Conservation (phyloP, 2,888 invertebrate species). For the Dorcus hopei region DNA sequence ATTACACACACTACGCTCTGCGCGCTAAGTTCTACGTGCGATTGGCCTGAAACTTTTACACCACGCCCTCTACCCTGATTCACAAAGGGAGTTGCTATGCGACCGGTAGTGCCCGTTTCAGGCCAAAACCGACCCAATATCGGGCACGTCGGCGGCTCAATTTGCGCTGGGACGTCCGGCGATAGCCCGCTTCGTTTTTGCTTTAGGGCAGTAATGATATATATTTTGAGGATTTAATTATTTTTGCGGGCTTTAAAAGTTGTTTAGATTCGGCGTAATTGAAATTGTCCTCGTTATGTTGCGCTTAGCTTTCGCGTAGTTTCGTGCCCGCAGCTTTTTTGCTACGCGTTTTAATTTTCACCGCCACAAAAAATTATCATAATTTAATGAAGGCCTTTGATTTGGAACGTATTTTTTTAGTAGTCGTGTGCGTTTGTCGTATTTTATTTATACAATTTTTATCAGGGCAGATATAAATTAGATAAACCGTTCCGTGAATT, state of each 20-base stretch:
- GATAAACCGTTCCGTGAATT: no score
- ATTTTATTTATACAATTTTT: no score
- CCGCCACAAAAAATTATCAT: no score
- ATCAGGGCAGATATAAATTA: no score
- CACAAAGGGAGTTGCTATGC: constrained; percentile 31
- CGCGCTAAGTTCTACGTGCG: constrained; percentile 35
- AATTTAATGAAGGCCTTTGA: no score
- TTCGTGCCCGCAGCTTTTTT: no score
- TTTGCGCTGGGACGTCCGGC: constrained; percentile 11
- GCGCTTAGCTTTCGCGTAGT: no score
- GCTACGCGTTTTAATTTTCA: no score
- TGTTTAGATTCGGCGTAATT: not conserved
- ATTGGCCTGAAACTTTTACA: constrained; percentile 40
- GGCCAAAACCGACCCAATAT: constrained; percentile 18
- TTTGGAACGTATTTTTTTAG: no score
- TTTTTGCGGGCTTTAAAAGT: constrained; percentile 23
- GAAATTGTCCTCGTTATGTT: no score
- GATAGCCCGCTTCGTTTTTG: constrained; percentile 4
- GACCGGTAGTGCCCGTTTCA: constrained; percentile 15
- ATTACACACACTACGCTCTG: constrained; percentile 47
- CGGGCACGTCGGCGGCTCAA: not conserved
- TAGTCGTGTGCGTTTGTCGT: no score
- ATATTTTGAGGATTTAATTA: constrained; percentile 27
- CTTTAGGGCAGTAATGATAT: constrained; percentile 20
- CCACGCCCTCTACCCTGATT: constrained; percentile 31